Percentiles rank a stretch among this genome's conserved stretches.
Evolutionary conservation across 1,140 invertebrate species (phyloP).

Genomic region (Yoshiicerus persimilis): DNA sequence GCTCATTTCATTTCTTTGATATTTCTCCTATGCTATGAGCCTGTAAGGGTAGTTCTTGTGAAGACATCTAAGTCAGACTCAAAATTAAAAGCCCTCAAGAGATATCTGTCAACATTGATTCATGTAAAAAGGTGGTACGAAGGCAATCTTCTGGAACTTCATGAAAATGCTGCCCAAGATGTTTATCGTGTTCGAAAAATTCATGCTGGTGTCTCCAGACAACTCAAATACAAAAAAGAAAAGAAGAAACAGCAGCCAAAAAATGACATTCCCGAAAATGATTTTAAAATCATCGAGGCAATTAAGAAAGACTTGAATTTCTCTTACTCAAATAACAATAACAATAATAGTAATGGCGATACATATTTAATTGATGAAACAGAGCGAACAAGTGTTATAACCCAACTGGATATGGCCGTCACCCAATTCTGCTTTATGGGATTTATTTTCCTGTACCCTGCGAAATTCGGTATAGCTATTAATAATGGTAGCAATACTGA

Average conservation of each 20-base stretch:
- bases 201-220: constrained; percentile 27
- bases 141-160: not conserved
- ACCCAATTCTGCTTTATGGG: constrained; percentile 88
- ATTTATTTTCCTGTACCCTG: constrained; percentile 66
- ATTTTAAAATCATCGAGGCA: not conserved
- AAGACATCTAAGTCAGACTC: constrained; percentile 36
- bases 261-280: not conserved
- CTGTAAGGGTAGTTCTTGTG: constrained; percentile 35
- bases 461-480: constrained; percentile 56
- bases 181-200: constrained; percentile 24
- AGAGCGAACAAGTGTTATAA: constrained; percentile 51
- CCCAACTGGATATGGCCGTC: constrained; percentile 78
- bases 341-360: not conserved
- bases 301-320: not conserved
- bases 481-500: constrained; percentile 35
- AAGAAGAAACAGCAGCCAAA: not conserved
- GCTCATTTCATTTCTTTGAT: constrained; percentile 45
- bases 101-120: constrained; percentile 43
- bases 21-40: constrained; percentile 41
- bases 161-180: constrained; percentile 19
- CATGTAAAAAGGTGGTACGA: constrained; percentile 47
- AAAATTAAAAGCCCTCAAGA: constrained; percentile 18
- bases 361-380: not conserved
- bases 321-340: not conserved
- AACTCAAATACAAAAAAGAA: not conserved